A percentile compares a stretch with the other conserved stretches of the same genome.
phyloP scores from a whole-genome alignment of 2,888 invertebrate species.

The Prosapia bicincta region DNA sequence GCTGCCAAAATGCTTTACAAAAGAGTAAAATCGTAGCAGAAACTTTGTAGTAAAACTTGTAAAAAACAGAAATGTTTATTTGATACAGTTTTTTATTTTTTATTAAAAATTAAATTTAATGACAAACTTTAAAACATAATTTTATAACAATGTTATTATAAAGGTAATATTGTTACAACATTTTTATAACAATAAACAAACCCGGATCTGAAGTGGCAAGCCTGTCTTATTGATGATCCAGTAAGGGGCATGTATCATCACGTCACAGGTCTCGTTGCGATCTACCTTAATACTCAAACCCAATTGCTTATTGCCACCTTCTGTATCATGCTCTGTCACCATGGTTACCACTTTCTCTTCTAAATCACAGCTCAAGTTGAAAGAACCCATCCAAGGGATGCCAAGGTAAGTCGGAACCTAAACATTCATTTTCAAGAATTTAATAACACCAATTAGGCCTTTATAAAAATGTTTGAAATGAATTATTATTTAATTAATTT shows the following conservation, averaged over 20 bases:
- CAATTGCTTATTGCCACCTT: conserved; percentile 61
- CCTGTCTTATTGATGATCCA: conserved; percentile 90
- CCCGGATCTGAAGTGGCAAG: conserved; percentile 75
- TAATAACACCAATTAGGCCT: too few species aligned
- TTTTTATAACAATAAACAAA: conserved; percentile 44
- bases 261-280: conserved; percentile 58
- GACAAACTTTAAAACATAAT: neutral
- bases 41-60: too few species aligned
- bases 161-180: neutral
- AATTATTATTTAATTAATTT: too few species aligned
- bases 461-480: too few species aligned
- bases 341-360: conserved; percentile 57
- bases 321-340: conserved; percentile 63
- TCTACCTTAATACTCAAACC: conserved; percentile 64
- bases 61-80: too few species aligned
- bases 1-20: too few species aligned
- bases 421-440: neutral
- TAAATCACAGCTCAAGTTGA: conserved; percentile 57
- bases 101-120: too few species aligned
- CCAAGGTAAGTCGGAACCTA: conserved; percentile 61
- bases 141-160: neutral
- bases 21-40: too few species aligned
- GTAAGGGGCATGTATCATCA: conserved; percentile 73
- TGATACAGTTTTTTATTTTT: too few species aligned
- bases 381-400: conserved; percentile 65